Percentiles rank a stretch among this genome's conserved stretches.
Evolutionary conservation across 2,797 vertebrate species (phyloP).

Genomic region (Lemur catta): DNA sequence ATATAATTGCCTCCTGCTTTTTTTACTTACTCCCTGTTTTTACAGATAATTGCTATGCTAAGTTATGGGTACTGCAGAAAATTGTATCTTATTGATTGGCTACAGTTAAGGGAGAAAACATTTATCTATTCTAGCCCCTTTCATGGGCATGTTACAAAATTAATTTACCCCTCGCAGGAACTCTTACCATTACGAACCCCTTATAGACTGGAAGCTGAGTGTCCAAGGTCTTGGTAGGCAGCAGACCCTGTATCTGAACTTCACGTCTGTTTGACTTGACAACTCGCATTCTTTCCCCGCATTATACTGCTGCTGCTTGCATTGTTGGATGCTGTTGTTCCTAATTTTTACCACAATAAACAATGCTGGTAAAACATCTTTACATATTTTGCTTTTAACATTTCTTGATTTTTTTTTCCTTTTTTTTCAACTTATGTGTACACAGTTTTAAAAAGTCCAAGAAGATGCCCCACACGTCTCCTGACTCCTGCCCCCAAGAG

Average conservation of each 20-base stretch:
- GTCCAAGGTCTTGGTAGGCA: neutral
- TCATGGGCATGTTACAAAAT: neutral
- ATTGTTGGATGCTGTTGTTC: neutral
- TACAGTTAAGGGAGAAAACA: neutral
- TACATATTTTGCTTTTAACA: neutral
- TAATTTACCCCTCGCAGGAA: neutral
- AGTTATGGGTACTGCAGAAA: neutral
- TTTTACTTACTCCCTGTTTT: neutral
- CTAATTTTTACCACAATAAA: neutral
- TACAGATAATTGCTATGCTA: neutral
- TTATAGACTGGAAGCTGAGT: neutral
- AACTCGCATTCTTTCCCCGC: neutral
- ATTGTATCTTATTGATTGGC: neutral
- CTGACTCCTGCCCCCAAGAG: neutral
- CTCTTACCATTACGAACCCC: neutral
- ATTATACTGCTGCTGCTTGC: neutral
- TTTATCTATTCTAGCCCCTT: neutral
- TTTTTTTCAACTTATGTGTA: neutral
- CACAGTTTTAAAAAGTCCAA: neutral
- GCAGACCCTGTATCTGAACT: neutral
- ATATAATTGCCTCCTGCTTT: neutral
- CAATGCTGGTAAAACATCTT: neutral
- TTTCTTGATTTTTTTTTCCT: neutral
- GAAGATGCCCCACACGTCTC: neutral
- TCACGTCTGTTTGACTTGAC: neutral